Base-by-base conservation (phyloP, 2,888 invertebrate species). In the Mylabris sibirica region DNA sequence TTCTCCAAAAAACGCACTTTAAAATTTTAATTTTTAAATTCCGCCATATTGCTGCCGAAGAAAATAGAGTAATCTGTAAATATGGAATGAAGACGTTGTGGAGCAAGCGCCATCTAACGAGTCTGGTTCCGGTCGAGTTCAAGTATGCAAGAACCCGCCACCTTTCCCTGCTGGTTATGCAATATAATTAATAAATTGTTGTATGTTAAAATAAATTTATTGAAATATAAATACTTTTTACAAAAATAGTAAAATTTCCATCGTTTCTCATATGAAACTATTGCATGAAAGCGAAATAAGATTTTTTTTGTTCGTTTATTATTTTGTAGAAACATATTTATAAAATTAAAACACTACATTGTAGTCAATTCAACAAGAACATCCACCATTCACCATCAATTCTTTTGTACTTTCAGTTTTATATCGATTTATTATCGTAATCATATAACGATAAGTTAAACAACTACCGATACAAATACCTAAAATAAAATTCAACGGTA, bases 381-480 rank as follows among this genome's bases (percentile, higher is more conserved):
- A 22, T 22, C 3, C 9, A 22, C 3, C 9, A 22, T 53, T 53
- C 12, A 53, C 53, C 22, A 53, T 53, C 22, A 69, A 64, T 57
- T 66, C 64, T 30, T 66, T 69, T 60, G 12, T 53, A 41, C 69
- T 69, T 49, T 69, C 69, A 3, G 66, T 64, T 20, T 63, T 9
- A 22, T 20, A 2, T 9, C 22, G 64, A 61, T 24, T 60, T 4
- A 69, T 60, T 35, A 17, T 60, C 3, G 41, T 38, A 1, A 17
- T 38, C 38, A 67, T 59, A 26, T 63, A 60, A 30, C 41, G 64
- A 34, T 59, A 65, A 2, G 65, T 70, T 30, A 70, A 0, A 57
- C 63, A 70, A 65, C 65, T 70, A 4, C 70, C 70, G n/a, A 67
- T 63, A 44, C 35, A 30, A 4, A 60, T 65, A 20, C 70, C 70